phyloP scores from a whole-genome alignment of 2,113 vertebrate genomes.

The Sakesphorus luctuosus region DNA sequence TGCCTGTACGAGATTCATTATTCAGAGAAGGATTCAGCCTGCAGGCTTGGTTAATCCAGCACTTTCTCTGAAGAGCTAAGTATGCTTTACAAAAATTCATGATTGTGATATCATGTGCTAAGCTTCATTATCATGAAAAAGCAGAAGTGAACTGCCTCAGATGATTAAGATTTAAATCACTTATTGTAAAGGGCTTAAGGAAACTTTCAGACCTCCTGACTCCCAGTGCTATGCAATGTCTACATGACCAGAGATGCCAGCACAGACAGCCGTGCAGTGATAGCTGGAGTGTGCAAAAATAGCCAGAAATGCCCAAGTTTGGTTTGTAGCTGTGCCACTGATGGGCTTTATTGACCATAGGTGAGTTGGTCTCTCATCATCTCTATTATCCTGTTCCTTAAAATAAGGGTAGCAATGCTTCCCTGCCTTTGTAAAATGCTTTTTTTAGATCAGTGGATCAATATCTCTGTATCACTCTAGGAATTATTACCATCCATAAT shows the following conservation, averaged over 20 bases:
- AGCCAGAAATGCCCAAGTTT: not conserved
- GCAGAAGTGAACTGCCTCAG: conserved; percentile 55
- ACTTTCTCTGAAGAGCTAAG: conserved; percentile 60
- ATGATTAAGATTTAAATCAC: conserved; percentile 68
- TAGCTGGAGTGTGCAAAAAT: not conserved
- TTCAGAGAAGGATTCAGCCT: conserved; percentile 57
- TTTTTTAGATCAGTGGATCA: conserved; percentile 36
- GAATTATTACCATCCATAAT: conserved; percentile 42
- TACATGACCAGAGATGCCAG: not conserved
- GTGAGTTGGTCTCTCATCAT: not conserved
- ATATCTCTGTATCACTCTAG: conserved; percentile 28
- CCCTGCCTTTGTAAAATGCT: not conserved
- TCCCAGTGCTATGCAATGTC: not conserved
- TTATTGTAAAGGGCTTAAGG: conserved; percentile 54
- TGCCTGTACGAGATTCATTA: conserved; percentile 16
- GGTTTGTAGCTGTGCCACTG: not conserved
- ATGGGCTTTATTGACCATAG: not conserved
- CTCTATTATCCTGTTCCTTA: not conserved
- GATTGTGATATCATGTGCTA: conserved; percentile 63
- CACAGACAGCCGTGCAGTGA: not conserved
- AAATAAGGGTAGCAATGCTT: not conserved
- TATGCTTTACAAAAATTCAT: conserved; percentile 62
- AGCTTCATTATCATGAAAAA: conserved; percentile 69
- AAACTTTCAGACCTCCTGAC: conserved; percentile 51
- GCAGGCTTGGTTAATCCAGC: conserved; percentile 63